Percentiles rank a stretch among this genome's conserved stretches.
phyloP scores from a whole-genome alignment of 1,140 invertebrate species.

The Drosophila funebris region DNA sequence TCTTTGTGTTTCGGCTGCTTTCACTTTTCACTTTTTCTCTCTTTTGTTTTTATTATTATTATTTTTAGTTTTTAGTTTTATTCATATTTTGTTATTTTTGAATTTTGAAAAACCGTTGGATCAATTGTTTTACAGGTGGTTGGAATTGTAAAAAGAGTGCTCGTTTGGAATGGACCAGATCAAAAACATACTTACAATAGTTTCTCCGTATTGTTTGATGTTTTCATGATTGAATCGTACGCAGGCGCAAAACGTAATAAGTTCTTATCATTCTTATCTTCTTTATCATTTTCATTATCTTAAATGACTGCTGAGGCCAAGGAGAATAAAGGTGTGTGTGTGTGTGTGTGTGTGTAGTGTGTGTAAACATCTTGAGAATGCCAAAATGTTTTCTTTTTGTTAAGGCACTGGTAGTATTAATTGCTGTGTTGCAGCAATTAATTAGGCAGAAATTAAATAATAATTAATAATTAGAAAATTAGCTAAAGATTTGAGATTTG shows the following conservation, averaged over 20 bases:
- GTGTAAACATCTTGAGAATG: conserved; percentile 6
- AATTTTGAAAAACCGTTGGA: conserved; percentile 33
- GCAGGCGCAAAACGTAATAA: conserved; percentile 44
- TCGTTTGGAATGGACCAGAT: conserved; percentile 80
- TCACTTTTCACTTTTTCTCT: conserved; percentile 15
- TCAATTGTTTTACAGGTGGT: conserved; percentile 62
- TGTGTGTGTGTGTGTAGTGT: conserved; percentile 32
- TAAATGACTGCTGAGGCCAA: conserved; percentile 10
- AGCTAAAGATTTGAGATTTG: neutral
- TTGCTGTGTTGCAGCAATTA: conserved; percentile 49
- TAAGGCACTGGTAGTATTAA: conserved; percentile 79
- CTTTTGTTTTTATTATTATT: too few species aligned
- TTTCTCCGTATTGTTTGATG: conserved; percentile 57
- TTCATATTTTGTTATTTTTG: too few species aligned
- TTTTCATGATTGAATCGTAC: conserved; percentile 31
- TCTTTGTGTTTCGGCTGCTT: neutral
- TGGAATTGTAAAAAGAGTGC: conserved; percentile 81
- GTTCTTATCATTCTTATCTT: conserved; percentile 1
- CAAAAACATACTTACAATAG: conserved; percentile 57
- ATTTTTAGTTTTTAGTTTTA: too few species aligned
- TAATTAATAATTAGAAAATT: conserved; percentile 4
- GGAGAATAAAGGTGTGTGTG: conserved; percentile 14
- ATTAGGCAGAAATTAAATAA: conserved; percentile 27
- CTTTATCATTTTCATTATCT: neutral
- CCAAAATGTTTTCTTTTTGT: conserved; percentile 28